Evolutionary conservation across 2,888 invertebrate genomes (phyloP), one percentile per base, ranked within the genome.

Genomic region (Machimus rusticus): DNA sequence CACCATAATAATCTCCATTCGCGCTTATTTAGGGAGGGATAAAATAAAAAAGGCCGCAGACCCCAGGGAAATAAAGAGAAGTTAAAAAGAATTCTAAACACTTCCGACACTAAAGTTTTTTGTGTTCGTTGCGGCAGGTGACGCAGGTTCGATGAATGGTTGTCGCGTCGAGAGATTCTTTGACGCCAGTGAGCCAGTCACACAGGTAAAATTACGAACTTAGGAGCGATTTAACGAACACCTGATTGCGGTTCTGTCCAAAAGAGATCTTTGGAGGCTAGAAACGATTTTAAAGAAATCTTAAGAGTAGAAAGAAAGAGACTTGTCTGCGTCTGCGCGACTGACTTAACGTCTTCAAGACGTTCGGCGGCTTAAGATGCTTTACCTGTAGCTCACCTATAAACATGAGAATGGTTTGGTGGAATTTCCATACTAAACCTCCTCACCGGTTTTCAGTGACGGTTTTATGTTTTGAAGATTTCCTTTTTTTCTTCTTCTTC

Each of bases 231-330:
- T 28, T 28, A 66, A 4, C 66, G 2, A 28, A 19, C 82, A 82
- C 82, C 82, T 82, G 82, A 82, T 82, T 82, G 23, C 82, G 66
- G 66, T 37, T 82, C 82, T 82, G 82, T 34, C 31, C 34, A 23
- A 57, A 34, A 39, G 76, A 76, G 39, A 76, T 14, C 31, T 23
- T 5, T 23, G 12, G 16, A 5, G 16, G 74, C 34, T n/a, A 34
- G 19, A 14, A 34, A n/a, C 37, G 14, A 14, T 16, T 37, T 76
- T 37, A 14, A 76, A 37, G n/a, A 19, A 76, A 14, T 6, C 39
- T 37, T 34, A 76, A 76, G 76, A 76, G 76, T 12, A n/a, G 9
- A 76, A 19, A 46, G 39, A 46, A 1, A 14, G 14, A 76, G 3
- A 9, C 76, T 23, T 34, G 37, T 19, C 28, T 39, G 39, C 76